A percentile compares a stretch with the other conserved stretches of the same genome.
Conservation (phyloP, 1,140 invertebrate genomes). For the Theocolax elegans region DNA sequence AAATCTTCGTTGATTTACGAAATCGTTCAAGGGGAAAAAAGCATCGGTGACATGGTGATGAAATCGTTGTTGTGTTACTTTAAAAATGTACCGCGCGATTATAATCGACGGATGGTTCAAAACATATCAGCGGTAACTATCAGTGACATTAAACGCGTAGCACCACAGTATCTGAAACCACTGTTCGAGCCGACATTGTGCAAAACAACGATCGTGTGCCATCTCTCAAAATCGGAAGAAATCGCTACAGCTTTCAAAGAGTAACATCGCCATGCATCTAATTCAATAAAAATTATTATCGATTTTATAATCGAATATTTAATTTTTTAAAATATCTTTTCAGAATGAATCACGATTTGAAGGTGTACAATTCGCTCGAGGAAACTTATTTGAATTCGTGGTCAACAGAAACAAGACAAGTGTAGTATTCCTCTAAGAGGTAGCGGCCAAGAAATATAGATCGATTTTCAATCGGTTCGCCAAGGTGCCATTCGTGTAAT, state of each 20-base stretch:
- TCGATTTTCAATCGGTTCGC: not conserved
- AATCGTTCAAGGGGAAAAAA: conserved; percentile 83
- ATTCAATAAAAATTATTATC: conserved; percentile 5
- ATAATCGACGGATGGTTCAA: conserved; percentile 78
- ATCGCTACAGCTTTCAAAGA: conserved; percentile 74
- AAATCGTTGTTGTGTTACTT: conserved; percentile 81
- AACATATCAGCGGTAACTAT: conserved; percentile 76
- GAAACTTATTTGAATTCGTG: conserved; percentile 67
- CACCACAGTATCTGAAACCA: conserved; percentile 75
- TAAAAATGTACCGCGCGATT: conserved; percentile 74
- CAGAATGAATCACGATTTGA: conserved; percentile 66
- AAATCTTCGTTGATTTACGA: conserved; percentile 88
- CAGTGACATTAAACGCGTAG: conserved; percentile 75
- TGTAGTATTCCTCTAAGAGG: too few species aligned
- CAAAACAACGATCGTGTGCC: conserved; percentile 78
- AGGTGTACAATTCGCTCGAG: conserved; percentile 67
- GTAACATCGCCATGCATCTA: conserved; percentile 72
- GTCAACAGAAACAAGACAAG: conserved; percentile 41
- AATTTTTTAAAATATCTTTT: conserved; percentile 46
- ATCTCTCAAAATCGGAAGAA: conserved; percentile 79
- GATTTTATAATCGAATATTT: not conserved
- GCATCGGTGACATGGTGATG: conserved; percentile 76
- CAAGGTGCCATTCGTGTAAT: too few species aligned
- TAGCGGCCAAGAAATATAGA: too few species aligned
- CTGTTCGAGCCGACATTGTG: conserved; percentile 72